Conservation (phyloP, 64 coral and sea anemone species). For the Catalaphyllia jardinei region DNA sequence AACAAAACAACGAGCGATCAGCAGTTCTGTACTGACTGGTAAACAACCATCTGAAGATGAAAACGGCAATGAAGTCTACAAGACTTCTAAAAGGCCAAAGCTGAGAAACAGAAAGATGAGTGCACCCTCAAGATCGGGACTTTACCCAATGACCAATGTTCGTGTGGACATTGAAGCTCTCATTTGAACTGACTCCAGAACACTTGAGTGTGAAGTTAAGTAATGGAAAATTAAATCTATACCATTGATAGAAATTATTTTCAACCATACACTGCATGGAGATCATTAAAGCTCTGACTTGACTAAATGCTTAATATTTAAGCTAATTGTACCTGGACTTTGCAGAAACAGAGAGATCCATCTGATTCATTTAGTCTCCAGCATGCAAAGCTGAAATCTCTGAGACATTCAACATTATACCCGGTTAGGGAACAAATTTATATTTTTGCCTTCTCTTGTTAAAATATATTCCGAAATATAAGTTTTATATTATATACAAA, state of each 20-base stretch:
- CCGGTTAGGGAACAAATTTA: background rate
- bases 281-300: background rate
- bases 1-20: background rate
- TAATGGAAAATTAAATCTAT: background rate
- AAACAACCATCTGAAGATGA: background rate
- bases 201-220: background rate
- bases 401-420: background rate
- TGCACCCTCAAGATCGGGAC: background rate
- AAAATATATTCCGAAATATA: background rate
- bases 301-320: background rate
- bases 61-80: constrained; percentile 11
- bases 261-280: background rate
- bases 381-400: background rate
- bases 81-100: background rate
- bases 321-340: background rate
- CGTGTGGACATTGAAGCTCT: constrained; percentile 42
- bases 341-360: background rate
- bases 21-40: background rate
- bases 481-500: background rate
- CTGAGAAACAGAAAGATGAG: background rate
- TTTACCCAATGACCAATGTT: background rate
- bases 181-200: background rate
- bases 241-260: no score
- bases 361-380: background rate
- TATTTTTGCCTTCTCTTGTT: background rate